Evolutionary conservation across 2,797 vertebrate species (phyloP), one percentile per base, ranked within the genome.

Genomic region (Cyprinodon diabolis): DNA sequence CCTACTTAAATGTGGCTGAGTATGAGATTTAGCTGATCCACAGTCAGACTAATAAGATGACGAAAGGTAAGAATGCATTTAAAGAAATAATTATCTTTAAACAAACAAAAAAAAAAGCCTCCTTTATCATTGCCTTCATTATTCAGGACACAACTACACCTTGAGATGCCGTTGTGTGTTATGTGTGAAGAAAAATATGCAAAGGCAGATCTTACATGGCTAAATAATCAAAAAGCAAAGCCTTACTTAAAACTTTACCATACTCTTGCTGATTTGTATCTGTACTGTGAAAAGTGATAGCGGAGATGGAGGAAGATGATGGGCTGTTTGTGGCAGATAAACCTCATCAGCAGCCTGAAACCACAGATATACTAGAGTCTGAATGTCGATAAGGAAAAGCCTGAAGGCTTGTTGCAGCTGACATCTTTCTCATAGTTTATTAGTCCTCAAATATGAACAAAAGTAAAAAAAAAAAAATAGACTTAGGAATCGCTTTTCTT

Each of bases 271-370:
- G 25, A 35, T 30, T 49, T 52, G 63, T 74, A 49, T 72, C 40
- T 63, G 21, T 47, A 35, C 43, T n/a, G 7, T 78, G 47, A 2
- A 71, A 62, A n/a, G 52, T 63, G 60, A 68, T 1, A 2, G 0
- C 5, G 15, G 11, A 65, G 35, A 60, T 37, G 57, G 15, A 14
- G 49, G 12, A 58, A 25, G 45, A 63, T 57, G 75, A 69, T 23
- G 23, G 30, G 55, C 17, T 69, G 48, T 51, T 35, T 30, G 62
- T 58, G 9, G 8, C 21, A 47, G 68, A 69, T 54, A 69, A 72
- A 70, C 66, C 25, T 19, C 25, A 1, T 19, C 37, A 0, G 30
- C 48, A 69, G 37, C 6, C 21, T 45, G 25, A 71, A 71, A 25
- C 47, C 25, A 51, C 45, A 51, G 47, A 57, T 62, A 62, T 1